Base-by-base conservation (phyloP, 2,797 vertebrate genomes). In the Hydrocynus forskahlii region DNA sequence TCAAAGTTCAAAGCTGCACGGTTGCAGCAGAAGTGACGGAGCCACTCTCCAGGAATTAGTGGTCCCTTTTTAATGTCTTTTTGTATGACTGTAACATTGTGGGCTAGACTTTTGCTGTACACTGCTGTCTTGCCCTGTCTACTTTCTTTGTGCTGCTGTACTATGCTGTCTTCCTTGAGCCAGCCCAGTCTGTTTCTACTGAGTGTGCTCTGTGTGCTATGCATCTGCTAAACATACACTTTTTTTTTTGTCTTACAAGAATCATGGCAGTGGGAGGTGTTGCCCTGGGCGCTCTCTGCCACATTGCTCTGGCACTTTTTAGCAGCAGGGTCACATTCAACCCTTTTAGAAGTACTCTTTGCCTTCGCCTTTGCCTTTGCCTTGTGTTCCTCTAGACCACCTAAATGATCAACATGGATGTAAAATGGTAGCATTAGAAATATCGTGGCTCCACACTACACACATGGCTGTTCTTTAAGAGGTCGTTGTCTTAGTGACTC, bases 1-100 rank as follows among this genome's bases (percentile, higher is more conserved):
- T 99, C 97, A 0, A 99, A 97, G 89, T 99, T 99, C 92, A 98
- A 96, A 95, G 97, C 97, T 87, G 93, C 96, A 89, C 93, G 97
- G 86, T 89, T 98, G 92, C 96, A 96, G 72, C 95, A 97, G 89
- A 95, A 92, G 80, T 95, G 88, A 95, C 80, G 38, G 21, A 54
- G 45, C 0, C 59, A 45, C 54, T 73, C 25, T 45, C 62, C 21
- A 9, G 45, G 19, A 23, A 62, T 7, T 67, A n/a, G 8, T 29
- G 16, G 17, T 19, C 72, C 7, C 60, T 76, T 73, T 79, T 59
- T 23, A 64, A 21, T 7, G 7, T 1, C 5, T 19, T 69, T 81
- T 75, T 80, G 73, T 81, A 76, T 67, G 63, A 71, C 21, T 1
- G 35, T 80, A 57, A 81, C 60, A 35, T 52, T 25, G 38, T n/a